Percentiles rank a stretch among this genome's conserved stretches.
Conservation (phyloP, 2,888 invertebrate genomes). For the Drosophila lacicola region DNA sequence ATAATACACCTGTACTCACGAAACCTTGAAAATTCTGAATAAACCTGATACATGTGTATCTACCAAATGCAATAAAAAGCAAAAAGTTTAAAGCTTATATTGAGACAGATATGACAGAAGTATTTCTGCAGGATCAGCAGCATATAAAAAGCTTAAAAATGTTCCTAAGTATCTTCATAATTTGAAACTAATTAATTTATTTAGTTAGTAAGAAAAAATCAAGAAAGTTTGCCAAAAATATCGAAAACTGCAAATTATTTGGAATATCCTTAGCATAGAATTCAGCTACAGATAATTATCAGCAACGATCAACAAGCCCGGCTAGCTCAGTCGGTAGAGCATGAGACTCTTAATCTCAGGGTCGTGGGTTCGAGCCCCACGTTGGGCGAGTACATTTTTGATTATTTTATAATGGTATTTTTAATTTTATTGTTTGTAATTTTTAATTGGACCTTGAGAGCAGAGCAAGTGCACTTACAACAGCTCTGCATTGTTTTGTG, state of each 20-base stretch:
- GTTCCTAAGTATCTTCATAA: background rate
- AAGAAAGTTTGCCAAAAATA: no score
- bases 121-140: no score
- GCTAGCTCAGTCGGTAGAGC: slow-evolving; percentile 80
- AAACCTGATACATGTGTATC: background rate
- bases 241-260: background rate
- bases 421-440: background rate
- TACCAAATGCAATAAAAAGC: background rate
- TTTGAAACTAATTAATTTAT: background rate
- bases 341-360: slow-evolving; percentile 81
- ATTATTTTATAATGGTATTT: slow-evolving; percentile 9
- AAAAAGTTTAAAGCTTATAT: background rate
- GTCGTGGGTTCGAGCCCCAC: slow-evolving; percentile 80
- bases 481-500: slow-evolving; percentile 37
- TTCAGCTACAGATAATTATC: background rate
- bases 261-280: slow-evolving; percentile 7
- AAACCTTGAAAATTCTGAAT: slow-evolving; percentile 2
- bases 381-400: slow-evolving; percentile 53
- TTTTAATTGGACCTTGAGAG: slow-evolving; percentile 23
- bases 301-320: slow-evolving; percentile 40
- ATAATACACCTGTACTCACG: slow-evolving; percentile 18
- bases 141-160: background rate
- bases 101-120: background rate
- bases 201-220: no score
- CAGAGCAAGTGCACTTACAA: slow-evolving; percentile 41